phyloP scores from a whole-genome alignment of 2,888 invertebrate genomes.

The Notodonta dromedarius region DNA sequence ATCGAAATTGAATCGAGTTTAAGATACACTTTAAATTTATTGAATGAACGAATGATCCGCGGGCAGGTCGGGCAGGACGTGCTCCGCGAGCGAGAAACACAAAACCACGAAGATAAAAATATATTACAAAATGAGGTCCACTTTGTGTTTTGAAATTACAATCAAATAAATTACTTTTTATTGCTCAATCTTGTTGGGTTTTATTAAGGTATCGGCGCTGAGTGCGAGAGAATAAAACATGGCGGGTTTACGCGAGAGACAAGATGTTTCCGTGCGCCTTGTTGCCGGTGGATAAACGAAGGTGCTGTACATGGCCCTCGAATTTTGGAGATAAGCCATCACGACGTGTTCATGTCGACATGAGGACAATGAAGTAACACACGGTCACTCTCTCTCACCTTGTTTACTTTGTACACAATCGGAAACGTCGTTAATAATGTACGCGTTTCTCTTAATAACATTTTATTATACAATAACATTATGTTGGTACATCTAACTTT shows the following conservation, averaged over 20 bases:
- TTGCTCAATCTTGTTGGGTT: conserved; percentile 84
- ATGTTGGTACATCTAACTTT: neutral
- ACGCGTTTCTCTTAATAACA: conserved; percentile 13
- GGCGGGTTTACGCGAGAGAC: conserved; percentile 79
- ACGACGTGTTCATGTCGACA: conserved; percentile 65
- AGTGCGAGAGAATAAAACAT: conserved; percentile 79
- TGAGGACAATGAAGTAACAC: conserved; percentile 55
- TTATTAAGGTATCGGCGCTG: conserved; percentile 83
- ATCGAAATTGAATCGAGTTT: conserved; percentile 68
- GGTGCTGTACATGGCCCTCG: conserved; percentile 72
- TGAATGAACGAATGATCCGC: conserved; percentile 64
- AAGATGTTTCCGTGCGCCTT: conserved; percentile 66
- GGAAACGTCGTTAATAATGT: conserved; percentile 22
- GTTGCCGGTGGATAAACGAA: conserved; percentile 63
- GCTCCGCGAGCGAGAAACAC: conserved; percentile 72
- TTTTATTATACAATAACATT: conserved; percentile 14
- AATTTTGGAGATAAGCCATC: conserved; percentile 74
- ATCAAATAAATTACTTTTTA: conserved; percentile 84
- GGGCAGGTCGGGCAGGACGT: conserved; percentile 66
- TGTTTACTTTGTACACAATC: conserved; percentile 35
- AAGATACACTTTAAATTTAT: conserved; percentile 65
- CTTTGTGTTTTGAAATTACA: conserved; percentile 84
- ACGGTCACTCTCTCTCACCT: conserved; percentile 50
- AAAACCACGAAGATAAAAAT: conserved; percentile 83
- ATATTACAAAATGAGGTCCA: conserved; percentile 83